Base-by-base conservation (phyloP, 2,797 vertebrate species). In the Atherinosoma microstoma region DNA sequence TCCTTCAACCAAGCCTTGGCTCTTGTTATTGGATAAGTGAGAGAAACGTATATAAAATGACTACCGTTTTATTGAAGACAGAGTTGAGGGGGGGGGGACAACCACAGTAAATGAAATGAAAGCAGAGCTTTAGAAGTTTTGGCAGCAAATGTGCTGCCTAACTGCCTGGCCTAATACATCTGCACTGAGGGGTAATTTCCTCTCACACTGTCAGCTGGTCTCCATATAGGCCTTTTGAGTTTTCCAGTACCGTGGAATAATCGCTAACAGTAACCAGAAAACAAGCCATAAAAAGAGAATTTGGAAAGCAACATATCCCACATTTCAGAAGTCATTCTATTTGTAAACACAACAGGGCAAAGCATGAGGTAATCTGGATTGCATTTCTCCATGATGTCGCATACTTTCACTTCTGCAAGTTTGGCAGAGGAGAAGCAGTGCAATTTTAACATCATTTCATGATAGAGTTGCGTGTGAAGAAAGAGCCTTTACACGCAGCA, bases 61-160 rank as follows among this genome's bases (percentile, higher is more conserved):
- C 89, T 89, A 86, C 82, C 75, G 84, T 91, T 93, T 91, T 89
- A 90, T 92, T 93, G 87, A 87, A 92, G 88, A 88, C 72, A 57
- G 84, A 57, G 65, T 40, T 53, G 56, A 56, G 72, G 71, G 69
- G 58, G 71, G 1, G 3, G 13, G 18, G 34, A 58, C 65, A 83
- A 81, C 73, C 83, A 76, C 67, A 75, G 81, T 76, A 80, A 86
- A 85, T 86, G 76, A 92, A 87, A 91, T 79, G 60, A 91, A 91
- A 86, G 87, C 42, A 4, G 67, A 70, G 80, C 78, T 89, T 87
- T 78, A 86, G 91, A 90, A 83, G 82, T 86, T 86, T 84, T 90
- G 91, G 86, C 89, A 91, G 87, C 36, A n/a, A 78, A 36, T 65
- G 73, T 35, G 18, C 83, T 38, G 80, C 79, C 83, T 73, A 81